Conservation (phyloP, 1,140 invertebrate genomes). For the Cardiocondyla obscurior region DNA sequence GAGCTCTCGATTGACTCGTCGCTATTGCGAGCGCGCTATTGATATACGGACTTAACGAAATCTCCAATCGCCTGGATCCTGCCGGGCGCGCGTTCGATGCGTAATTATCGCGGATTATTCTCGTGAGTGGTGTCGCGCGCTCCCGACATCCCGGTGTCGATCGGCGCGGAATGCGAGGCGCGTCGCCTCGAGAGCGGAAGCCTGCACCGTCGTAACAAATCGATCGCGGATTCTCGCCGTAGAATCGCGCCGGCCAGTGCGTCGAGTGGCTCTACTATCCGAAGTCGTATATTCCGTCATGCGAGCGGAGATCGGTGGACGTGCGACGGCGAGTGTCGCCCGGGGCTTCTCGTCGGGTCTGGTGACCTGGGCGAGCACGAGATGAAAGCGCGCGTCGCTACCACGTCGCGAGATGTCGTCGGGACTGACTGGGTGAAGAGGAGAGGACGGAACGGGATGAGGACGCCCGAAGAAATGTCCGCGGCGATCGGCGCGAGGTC, state of each 20-base stretch:
- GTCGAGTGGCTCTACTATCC: not conserved
- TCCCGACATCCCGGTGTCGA: not conserved
- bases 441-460: constrained; percentile 19
- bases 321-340: constrained; percentile 29
- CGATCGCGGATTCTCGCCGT: constrained; percentile 5
- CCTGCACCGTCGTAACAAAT: not conserved
- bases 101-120: constrained; percentile 11
- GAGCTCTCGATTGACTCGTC: not conserved
- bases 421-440: constrained; percentile 19
- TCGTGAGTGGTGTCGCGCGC: not conserved
- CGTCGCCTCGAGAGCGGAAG: not conserved
- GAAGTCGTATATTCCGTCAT: constrained; percentile 23
- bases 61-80: not conserved
- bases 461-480: constrained; percentile 53
- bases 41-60: not conserved
- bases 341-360: constrained; percentile 31
- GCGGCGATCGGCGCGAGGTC: constrained; percentile 44
- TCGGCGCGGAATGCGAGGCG: not conserved
- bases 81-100: not conserved
- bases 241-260: not conserved
- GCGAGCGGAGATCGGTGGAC: constrained; percentile 3
- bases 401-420: constrained; percentile 31
- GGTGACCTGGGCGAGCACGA: constrained; percentile 19
- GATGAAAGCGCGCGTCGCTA: constrained; percentile 33
- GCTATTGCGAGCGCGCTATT: not conserved